Percentiles rank a stretch among this genome's conserved stretches.
phyloP scores from a whole-genome alignment of 1,140 invertebrate species.

The Drosophila albomicans region DNA sequence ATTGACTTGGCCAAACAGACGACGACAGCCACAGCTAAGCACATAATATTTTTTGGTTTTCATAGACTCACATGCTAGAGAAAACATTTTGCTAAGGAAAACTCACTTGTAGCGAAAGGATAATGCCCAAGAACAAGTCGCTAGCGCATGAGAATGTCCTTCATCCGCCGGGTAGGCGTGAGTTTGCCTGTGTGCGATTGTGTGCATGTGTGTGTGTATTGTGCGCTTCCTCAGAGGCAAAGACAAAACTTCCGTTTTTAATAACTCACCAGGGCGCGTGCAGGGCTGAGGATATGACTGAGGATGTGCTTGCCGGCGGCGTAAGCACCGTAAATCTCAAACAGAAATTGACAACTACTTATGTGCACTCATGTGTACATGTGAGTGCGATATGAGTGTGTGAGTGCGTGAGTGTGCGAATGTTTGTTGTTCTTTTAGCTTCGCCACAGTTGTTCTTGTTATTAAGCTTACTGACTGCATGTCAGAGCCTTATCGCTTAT shows the following conservation, averaged over 20 bases:
- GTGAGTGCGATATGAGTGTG: constrained; percentile 9
- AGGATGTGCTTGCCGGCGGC: constrained; percentile 67
- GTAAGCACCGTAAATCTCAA: constrained; percentile 60
- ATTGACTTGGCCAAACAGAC: constrained; percentile 11
- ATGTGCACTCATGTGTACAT: constrained; percentile 44
- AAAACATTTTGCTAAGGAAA: constrained; percentile 52
- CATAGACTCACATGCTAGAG: constrained; percentile 12
- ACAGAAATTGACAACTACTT: constrained; percentile 68
- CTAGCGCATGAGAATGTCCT: constrained; percentile 24
- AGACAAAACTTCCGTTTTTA: constrained; percentile 70
- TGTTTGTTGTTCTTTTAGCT: constrained; percentile 25
- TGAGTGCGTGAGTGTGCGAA: not conserved
- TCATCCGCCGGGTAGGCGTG: not conserved
- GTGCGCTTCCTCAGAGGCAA: constrained; percentile 26
- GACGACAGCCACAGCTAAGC: constrained; percentile 26
- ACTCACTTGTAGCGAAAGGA: constrained; percentile 60
- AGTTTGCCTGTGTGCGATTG: not conserved
- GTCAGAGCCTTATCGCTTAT: constrained; percentile 43
- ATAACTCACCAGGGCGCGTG: constrained; percentile 49
- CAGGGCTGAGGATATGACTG: not conserved
- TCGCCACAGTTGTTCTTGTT: constrained; percentile 21
- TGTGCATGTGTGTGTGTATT: constrained; percentile 22
- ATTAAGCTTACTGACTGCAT: constrained; percentile 19
- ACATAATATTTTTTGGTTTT: constrained; percentile 63
- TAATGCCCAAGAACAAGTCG: constrained; percentile 47